Base-by-base conservation (phyloP, 2,888 invertebrate species). In the Standfussiana lucernea region DNA sequence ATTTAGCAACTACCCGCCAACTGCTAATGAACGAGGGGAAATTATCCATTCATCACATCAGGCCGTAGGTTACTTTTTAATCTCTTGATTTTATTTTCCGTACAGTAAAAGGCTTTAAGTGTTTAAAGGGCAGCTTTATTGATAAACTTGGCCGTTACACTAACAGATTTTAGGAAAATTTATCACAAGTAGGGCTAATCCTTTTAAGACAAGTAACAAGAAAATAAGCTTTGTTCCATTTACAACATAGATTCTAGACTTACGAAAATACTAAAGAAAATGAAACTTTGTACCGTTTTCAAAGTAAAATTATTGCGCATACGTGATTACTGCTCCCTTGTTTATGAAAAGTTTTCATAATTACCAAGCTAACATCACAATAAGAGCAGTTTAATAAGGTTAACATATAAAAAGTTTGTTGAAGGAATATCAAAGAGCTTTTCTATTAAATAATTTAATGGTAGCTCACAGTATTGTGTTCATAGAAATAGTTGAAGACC, bases 11-110 rank as follows among this genome's bases (percentile, higher is more conserved):
- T 77, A 76, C 77, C 79, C 76, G 75, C 79, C 79, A 79, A 82
- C 83, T 87, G 82, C 89, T 91, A 90, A 91, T 90, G 91, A 91
- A 88, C 83, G 85, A 81, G 77, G 81, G 70, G 82, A 85, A 88
- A 86, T 82, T 86, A 83, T 85, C 79, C 85, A 87, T 86, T 86
- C 87, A 86, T 81, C 67, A 68, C 80, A 81, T 80, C 72, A 79
- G 73, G 40, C 66, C 73, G 59, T 72, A 61, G 72, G 50, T 50
- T 75, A 64, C 75, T 50, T 32, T 69, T 66, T 62, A 32, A 42
- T 73, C n/a, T 50, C 21, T 59, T 47, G 3, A 10, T 42, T 59
- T 45, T 72, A 62, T 53, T 85, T 61, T 68, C 47, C 32, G 28
- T n/a, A 50, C 13, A 18, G n/a, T 35, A 65, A 70, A 61, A 6